Evolutionary conservation across 1,140 invertebrate species (phyloP), one percentile per base, ranked within the genome.

Genomic region (Phocides pigmalion): DNA sequence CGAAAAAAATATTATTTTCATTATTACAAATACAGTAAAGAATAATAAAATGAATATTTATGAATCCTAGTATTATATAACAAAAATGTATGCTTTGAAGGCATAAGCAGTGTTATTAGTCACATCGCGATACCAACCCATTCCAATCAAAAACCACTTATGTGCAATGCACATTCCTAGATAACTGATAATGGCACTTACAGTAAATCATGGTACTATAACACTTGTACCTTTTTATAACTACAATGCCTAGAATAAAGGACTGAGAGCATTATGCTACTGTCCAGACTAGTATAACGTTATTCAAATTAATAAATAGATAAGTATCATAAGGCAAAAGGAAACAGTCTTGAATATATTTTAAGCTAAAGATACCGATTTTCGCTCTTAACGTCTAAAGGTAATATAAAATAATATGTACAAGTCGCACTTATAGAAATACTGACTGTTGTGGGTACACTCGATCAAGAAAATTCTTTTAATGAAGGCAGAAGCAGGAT

Each of bases 221-320:
- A 41, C 37, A 63, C 17, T 49, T 56, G 53, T 65, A 68, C 42
- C 64, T 64, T 49, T 47, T 47, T 69, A 70, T 70, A 73, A 76
- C 66, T 75, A 78, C 64, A 62, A 76, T 64, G 56, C 62, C 66
- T 77, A 68, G 51, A 53, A 58, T 64, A 66, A 66, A 37, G 62
- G 62, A 72, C 66, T 61, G 62, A 65, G 62, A 61, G 64, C 58
- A 66, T 61, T 42, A 59, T 53, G 50, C 56, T 70, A 66, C 64
- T 70, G 67, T 72, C 71, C 72, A 76, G 84, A 87, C 84, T 87
- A 87, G 84, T 72, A 70, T 72, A 72, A 82, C 72, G 70, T 75
- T 78, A 71, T 79, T 72, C 72, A 66, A 77, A 83, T 80, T 76
- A 84, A 88, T 87, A 86, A 86, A 84, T 84, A 82, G 77, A 83